Evolutionary conservation across 2,797 vertebrate genomes (phyloP), one percentile per base, ranked within the genome.

Genomic region (Philypnodon macrostomus): DNA sequence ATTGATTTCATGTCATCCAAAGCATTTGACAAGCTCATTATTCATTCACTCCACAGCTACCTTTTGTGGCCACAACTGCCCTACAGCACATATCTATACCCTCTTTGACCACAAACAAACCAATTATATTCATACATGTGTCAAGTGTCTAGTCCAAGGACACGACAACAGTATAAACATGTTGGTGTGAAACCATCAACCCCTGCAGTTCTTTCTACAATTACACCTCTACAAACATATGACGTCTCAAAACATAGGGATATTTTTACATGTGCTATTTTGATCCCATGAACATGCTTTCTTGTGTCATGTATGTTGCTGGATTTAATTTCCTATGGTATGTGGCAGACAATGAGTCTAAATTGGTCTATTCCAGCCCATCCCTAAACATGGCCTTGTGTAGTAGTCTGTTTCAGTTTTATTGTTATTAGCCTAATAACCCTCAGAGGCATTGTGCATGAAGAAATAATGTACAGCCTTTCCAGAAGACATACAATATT

Each of bases 301-400:
- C 1, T 9, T 41, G 17, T 42, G 12, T 26, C 13, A 53, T 47
- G 13, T 16, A 21, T 57, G 47, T 67, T 55, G 46, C 50, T 51
- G 63, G 41, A 60, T 70, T 21, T 47, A 26, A 59, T 58, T 58
- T 70, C 41, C 15, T 47, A 27, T 60, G 61, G 51, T 63, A 44
- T 65, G 73, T 26, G 36, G 47, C 51, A 80, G 52, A 68, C 51
- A 67, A 49, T 50, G 31, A 29, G 62, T 51, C 53, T 67, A 48
- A 36, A 64, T 19, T 53, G 9, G 49, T 55, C 34, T 55, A 23
- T 50, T 40, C 40, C 31, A 53, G 58, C 50, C 57, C 57, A 71
- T 68, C 70, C 77, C 50, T 46, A 48, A 60, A 61, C 53, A 64
- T n/a, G 72, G 49, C 82, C 77, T 77, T 79, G 75, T 63, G 56